These are phyloP conservation scores for Mastigias papua DNA, from an alignment of 30 jellyfish, hydroid and myxozoan genomes.

Conservation along the genomic window DNA sequence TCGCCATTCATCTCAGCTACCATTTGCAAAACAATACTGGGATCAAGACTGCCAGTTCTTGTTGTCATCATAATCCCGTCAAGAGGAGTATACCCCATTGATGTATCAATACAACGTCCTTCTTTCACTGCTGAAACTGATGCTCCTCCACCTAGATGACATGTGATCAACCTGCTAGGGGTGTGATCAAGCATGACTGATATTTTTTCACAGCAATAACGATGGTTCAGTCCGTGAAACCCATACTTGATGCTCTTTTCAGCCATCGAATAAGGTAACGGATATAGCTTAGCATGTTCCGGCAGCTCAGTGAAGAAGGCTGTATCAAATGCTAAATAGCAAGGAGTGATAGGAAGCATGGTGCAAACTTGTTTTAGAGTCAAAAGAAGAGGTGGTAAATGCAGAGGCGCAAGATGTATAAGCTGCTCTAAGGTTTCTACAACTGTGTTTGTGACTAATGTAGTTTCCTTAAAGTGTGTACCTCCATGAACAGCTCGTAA, in stretches of 20 bases:
- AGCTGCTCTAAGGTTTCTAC: conserved; percentile 54
- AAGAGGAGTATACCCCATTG: conserved; percentile 91
- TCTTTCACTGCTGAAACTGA: conserved; percentile 75
- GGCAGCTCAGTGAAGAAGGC: conserved; percentile 77
- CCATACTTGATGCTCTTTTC: conserved; percentile 81
- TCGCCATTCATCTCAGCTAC: conserved; percentile 59
- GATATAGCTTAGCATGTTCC: conserved; percentile 69
- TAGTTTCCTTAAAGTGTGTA: conserved; percentile 58
- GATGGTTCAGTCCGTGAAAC: conserved; percentile 89
- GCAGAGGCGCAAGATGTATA: conserved; percentile 85
- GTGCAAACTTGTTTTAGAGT: conserved; percentile 65
- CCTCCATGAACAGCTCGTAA: conserved; percentile 94
- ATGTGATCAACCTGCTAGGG: conserved; percentile 63
- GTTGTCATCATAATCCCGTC: conserved; percentile 91
- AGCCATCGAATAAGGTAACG: conserved; percentile 65
- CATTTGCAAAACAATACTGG: conserved; percentile 74
- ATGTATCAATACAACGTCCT: conserved; percentile 77
- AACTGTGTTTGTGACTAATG: conserved; percentile 51
- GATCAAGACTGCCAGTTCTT: conserved; percentile 88
- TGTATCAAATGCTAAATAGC: conserved; percentile 86
- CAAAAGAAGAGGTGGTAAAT: conserved; percentile 70
- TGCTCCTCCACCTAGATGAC: conserved; percentile 94
- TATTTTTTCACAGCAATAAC: conserved; percentile 59
- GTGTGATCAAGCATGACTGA: conserved; percentile 38
- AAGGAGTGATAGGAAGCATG: conserved; percentile 50